Percentiles rank a stretch among this genome's conserved stretches.
phyloP scores from a whole-genome alignment of 30 jellyfish, hydroid and myxozoan genomes.

The Calvadosia cruxmelitensis region DNA sequence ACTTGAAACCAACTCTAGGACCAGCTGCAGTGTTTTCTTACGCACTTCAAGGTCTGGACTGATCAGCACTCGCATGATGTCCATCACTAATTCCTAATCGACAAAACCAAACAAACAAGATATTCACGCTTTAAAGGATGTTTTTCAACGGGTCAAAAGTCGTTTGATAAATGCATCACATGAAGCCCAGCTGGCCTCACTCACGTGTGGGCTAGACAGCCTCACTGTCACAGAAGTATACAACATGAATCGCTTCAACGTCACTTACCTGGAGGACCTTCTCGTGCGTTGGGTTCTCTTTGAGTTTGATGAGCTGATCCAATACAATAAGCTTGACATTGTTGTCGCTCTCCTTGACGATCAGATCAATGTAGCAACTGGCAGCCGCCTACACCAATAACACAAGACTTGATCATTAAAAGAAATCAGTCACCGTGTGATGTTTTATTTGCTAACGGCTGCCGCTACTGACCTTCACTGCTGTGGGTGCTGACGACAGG shows the following conservation, averaged over 20 bases:
- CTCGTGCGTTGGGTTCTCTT: constrained; percentile 91
- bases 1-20: constrained; percentile 68
- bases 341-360: constrained; percentile 95
- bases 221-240: too few species aligned
- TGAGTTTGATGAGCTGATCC: constrained; percentile 83
- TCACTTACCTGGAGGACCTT: constrained; percentile 80
- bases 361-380: constrained; percentile 86
- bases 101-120: too few species aligned
- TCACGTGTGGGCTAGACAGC: too few species aligned
- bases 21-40: constrained; percentile 82
- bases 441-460: too few species aligned
- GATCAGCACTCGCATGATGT: constrained; percentile 70
- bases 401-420: too few species aligned
- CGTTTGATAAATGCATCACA: neutral
- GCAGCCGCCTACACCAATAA: constrained; percentile 91
- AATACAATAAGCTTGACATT: constrained; percentile 88
- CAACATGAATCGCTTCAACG: too few species aligned
- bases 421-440: too few species aligned
- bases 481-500: constrained; percentile 98
- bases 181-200: too few species aligned
- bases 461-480: constrained; percentile 98
- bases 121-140: neutral
- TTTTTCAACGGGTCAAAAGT: too few species aligned
- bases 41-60: constrained; percentile 96
- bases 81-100: constrained; percentile 87